A percentile compares a stretch with the other conserved stretches of the same genome.
phyloP scores from a whole-genome alignment of 2,888 invertebrate species.

The Pammene aurita region DNA sequence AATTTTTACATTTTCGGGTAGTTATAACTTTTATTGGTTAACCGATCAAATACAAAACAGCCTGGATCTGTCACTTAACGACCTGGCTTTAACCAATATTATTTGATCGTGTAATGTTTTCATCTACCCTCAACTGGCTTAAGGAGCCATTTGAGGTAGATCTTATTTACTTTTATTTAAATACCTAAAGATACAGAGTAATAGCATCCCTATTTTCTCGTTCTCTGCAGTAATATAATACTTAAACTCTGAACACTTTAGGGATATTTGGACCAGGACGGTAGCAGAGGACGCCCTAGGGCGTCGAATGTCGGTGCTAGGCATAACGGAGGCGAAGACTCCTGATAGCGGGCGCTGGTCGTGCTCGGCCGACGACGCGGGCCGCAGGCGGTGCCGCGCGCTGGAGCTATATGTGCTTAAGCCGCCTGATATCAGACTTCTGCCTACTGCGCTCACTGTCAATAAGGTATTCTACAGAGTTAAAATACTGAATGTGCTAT shows the following conservation, averaged over 20 bases:
- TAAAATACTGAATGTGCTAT: not conserved
- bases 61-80: no score
- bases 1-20: no score
- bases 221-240: not conserved
- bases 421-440: constrained; percentile 86
- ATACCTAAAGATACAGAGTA: no score
- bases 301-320: constrained; percentile 86
- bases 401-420: constrained; percentile 84
- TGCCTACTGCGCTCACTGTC: constrained; percentile 83
- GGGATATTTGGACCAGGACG: constrained; percentile 87
- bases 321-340: constrained; percentile 86
- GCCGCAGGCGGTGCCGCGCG: constrained; percentile 87
- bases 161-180: no score
- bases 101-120: no score
- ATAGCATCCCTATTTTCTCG: no score
- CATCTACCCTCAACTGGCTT: no score
- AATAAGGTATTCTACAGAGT: constrained; percentile 63
- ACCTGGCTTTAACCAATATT: no score
- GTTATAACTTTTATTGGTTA: no score
- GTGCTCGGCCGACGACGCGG: constrained; percentile 89
- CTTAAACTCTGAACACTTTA: constrained; percentile 52
- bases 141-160: no score
- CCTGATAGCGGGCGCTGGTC: constrained; percentile 91
- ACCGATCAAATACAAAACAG: no score
- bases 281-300: constrained; percentile 80